Evolutionary conservation across 2,113 vertebrate species (phyloP).

Genomic region (Equus quagga): DNA sequence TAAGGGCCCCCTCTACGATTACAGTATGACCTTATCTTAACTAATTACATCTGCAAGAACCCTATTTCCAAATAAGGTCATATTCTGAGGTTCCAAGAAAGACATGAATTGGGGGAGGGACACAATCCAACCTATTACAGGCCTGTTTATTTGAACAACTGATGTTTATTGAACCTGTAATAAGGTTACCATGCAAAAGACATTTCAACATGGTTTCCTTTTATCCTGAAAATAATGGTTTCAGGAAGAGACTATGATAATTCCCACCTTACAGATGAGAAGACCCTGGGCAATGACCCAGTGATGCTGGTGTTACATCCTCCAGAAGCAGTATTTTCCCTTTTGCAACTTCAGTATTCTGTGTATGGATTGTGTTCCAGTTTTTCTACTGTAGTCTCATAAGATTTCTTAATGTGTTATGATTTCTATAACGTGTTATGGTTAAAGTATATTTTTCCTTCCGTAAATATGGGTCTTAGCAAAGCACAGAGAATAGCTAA

Average conservation of each 20-base stretch:
- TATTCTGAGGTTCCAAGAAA: neutral
- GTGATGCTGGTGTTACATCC: rapidly evolving
- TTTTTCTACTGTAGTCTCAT: neutral
- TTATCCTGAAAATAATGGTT: neutral
- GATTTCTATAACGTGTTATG: neutral
- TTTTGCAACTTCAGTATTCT: neutral
- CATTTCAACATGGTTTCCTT: neutral
- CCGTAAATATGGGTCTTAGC: neutral
- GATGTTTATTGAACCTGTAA: neutral
- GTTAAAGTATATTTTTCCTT: neutral
- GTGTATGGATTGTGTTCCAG: rapidly evolving
- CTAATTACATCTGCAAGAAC: neutral
- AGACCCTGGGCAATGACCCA: neutral
- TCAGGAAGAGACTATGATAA: neutral
- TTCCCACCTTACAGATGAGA: neutral
- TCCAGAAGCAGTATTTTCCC: too few species aligned
- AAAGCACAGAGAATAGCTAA: neutral
- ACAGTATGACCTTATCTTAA: neutral
- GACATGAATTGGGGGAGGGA: neutral
- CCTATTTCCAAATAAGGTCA: neutral
- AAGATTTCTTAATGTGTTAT: neutral
- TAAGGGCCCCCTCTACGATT: neutral
- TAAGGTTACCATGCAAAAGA: neutral
- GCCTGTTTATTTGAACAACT: neutral
- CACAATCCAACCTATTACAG: neutral